Evolutionary conservation across 92 coral and sea anemone genomes (phyloP).

Genomic region (Epizoanthus scotinus): DNA sequence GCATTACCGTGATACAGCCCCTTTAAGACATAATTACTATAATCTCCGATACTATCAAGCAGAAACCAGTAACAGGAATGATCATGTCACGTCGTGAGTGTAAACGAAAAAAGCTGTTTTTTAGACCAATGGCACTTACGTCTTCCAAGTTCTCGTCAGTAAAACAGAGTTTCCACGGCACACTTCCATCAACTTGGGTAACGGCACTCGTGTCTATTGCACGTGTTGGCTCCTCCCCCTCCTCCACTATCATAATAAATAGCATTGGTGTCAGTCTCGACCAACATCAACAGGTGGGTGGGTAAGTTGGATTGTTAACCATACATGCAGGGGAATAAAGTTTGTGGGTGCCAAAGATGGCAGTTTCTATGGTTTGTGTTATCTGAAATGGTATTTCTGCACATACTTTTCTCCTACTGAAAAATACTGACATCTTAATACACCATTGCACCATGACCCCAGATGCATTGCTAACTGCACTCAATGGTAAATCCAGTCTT

Average conservation of each 20-base stretch:
- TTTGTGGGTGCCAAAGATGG: no score
- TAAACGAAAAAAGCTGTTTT: neutral
- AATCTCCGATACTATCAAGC: no score
- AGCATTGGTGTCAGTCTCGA: neutral
- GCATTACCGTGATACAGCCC: no score
- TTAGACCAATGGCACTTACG: neutral
- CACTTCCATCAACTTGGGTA: neutral
- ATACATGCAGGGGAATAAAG: neutral
- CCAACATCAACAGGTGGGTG: neutral
- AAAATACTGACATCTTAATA: no score
- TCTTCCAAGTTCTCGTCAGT: neutral
- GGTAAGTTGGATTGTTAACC: neutral
- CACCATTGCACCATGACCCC: no score
- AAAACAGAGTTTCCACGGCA: conserved; percentile 28
- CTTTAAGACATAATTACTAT: neutral
- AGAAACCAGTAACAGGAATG: no score
- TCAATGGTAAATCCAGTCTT: no score
- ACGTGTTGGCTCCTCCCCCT: conserved; percentile 3
- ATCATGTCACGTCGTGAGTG: no score
- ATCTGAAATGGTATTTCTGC: no score
- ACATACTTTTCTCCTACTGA: no score
- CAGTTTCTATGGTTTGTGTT: no score
- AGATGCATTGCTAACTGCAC: no score
- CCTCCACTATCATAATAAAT: conserved; percentile 2
- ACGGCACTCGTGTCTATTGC: neutral